Evolutionary conservation across 2,113 vertebrate genomes (phyloP).

Genomic region (Gambusia holbrooki): DNA sequence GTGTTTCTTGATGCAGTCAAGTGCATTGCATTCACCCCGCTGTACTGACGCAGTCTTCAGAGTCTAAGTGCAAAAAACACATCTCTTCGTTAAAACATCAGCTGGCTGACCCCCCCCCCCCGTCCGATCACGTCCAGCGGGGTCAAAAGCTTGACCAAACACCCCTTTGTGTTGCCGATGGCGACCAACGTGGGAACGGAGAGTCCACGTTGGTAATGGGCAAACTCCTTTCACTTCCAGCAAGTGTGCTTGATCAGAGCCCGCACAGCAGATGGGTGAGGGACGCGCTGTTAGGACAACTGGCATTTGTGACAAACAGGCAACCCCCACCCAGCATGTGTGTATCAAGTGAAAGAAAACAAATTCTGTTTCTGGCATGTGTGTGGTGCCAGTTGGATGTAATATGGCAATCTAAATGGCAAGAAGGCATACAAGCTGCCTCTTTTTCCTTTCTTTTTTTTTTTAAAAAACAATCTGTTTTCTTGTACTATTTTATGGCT

Average conservation of each 20-base stretch:
- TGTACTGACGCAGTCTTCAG: slow-evolving; percentile 53
- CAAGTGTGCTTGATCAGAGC: slow-evolving; percentile 18
- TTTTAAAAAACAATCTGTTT: slow-evolving; percentile 54
- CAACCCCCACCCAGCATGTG: slow-evolving; percentile 6
- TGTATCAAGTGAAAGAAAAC: slow-evolving; percentile 35
- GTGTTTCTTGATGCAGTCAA: slow-evolving; percentile 60
- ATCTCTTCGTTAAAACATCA: slow-evolving; percentile 35
- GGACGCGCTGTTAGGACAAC: slow-evolving; percentile 16
- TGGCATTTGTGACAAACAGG: slow-evolving; percentile 24
- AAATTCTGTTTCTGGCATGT: slow-evolving; percentile 17
- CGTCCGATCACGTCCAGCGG: neutral
- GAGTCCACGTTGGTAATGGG: neutral
- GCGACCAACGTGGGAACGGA: slow-evolving; percentile 14
- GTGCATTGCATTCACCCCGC: slow-evolving; percentile 62
- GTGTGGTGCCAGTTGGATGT: slow-evolving; percentile 59
- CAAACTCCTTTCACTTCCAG: slow-evolving; percentile 24
- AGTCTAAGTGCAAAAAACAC: slow-evolving; percentile 57
- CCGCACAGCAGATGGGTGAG: slow-evolving; percentile 18
- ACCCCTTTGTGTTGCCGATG: slow-evolving; percentile 7
- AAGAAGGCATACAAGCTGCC: slow-evolving; percentile 49
- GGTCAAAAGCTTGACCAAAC: slow-evolving; percentile 27
- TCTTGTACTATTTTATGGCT: slow-evolving; percentile 46
- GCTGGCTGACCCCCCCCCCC: slow-evolving; percentile 29
- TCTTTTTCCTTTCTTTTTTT: slow-evolving; percentile 25
- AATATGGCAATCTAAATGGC: slow-evolving; percentile 61